Evolutionary conservation across 2,797 vertebrate species (phyloP).

Genomic region (Chlorospingus semifuscus): DNA sequence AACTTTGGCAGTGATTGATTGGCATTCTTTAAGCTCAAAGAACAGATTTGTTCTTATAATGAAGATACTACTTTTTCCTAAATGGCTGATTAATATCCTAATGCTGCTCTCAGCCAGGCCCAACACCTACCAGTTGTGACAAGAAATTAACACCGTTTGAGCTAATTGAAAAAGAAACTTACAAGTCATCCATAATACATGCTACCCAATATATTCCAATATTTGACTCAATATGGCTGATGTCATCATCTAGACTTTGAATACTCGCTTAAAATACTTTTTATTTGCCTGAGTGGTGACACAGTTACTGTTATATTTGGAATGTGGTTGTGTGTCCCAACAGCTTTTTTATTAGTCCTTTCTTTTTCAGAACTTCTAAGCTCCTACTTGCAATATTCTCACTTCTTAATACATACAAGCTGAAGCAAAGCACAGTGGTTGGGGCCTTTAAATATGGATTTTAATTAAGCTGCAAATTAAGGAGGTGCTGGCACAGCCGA

Average conservation of each 20-base stretch:
- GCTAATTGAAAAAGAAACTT: neutral
- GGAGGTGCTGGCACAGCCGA: neutral
- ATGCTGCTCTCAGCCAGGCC: neutral
- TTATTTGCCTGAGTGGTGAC: neutral
- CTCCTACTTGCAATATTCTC: neutral
- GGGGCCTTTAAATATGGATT: neutral
- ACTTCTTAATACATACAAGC: neutral
- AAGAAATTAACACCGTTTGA: neutral
- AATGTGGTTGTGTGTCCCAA: neutral
- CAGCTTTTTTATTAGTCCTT: neutral
- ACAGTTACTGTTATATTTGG: neutral
- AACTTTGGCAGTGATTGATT: neutral
- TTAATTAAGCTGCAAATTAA: neutral
- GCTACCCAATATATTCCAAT: neutral
- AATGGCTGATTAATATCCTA: neutral
- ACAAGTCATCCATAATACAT: accelerated
- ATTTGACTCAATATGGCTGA: neutral
- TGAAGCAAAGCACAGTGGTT: neutral
- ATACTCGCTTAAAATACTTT: neutral
- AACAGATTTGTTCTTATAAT: neutral
- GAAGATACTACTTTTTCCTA: neutral
- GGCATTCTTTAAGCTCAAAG: neutral
- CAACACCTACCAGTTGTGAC: neutral
- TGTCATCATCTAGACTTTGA: neutral
- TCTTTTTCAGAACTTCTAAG: neutral